Percentiles rank a stretch among this genome's conserved stretches.
Evolutionary conservation across 2,888 invertebrate genomes (phyloP).

Genomic region (Coremacera marginata): DNA sequence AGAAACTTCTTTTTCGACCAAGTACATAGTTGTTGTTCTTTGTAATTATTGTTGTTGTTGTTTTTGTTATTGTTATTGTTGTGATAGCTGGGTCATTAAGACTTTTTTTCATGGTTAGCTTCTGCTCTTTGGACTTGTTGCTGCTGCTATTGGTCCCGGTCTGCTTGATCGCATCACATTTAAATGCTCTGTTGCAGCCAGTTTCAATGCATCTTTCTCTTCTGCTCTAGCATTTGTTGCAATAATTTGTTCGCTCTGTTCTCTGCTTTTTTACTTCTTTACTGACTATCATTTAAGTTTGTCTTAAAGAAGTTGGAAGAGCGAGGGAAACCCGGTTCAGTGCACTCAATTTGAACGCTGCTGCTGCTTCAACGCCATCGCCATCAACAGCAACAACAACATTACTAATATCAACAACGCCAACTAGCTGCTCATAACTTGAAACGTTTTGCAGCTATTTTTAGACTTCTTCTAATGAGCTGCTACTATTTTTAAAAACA

Average conservation of each 20-base stretch:
- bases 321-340: constrained; percentile 16
- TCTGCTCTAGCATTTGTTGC: background rate
- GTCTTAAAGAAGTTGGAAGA: background rate
- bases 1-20: no score
- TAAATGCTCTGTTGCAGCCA: background rate
- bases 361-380: background rate
- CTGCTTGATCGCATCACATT: background rate
- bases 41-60: background rate
- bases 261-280: background rate
- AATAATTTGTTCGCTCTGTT: background rate
- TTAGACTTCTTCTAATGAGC: constrained; percentile 60
- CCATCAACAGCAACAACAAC: constrained; percentile 25
- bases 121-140: constrained; percentile 24
- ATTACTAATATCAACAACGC: constrained; percentile 34
- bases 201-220: background rate
- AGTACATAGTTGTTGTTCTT: background rate
- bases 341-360: constrained; percentile 19
- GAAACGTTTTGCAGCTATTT: constrained; percentile 51
- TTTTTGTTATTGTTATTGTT: background rate
- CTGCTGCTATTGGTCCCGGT: background rate
- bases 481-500: constrained; percentile 57
- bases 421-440: constrained; percentile 36
- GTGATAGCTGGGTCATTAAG: constrained; percentile 18
- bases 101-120: constrained; percentile 13
- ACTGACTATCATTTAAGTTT: background rate